Evolutionary conservation across 2,113 vertebrate genomes (phyloP), one percentile per base, ranked within the genome.

Genomic region (Ptyas mucosa): DNA sequence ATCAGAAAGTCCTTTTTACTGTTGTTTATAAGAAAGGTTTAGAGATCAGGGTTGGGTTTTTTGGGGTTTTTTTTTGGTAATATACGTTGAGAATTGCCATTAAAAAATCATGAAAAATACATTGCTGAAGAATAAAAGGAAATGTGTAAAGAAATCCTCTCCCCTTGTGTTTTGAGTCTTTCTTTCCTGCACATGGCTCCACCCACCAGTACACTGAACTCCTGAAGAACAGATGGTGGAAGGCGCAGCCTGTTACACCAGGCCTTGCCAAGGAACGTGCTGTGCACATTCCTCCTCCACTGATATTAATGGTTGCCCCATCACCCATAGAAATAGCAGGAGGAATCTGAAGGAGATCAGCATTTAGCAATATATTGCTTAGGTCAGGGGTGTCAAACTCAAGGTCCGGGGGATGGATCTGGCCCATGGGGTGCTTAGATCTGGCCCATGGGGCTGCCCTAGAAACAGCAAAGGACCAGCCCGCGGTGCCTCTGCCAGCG

Each of bases 251-350:
- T 29, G 89, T 57, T 58, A 43, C n/a, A 29, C 55, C 57, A 86
- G 29, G 55, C 92, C 29, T 34, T 90, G 92, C 92, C 92, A 93
- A 93, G 69, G 88, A 93, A 93, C 92, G 92, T 93, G 92, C 92
- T 81, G 88, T 93, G 88, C 88, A 57, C 75, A 86, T 39, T 85
- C 88, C 43, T 90, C 89, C 92, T 52, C 88, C 88, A n/a, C 92
- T 81, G 58, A 86, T 61, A 61, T 39, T 85, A 81, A n/a, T 34
- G 64, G 64, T 85, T 92, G 87, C 52, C 53, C 91, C n/a, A 39
- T 86, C 39, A 21, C 75, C 75, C 88, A 43, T 34, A 18, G 46
- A 52, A 90, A 43, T 18, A 18, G 43, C 46, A 24, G 75, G 24
- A 52, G 14, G 92, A 9, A 39, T 46, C 39, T 8, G 20, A 58